A percentile compares a stretch with the other conserved stretches of the same genome.
phyloP scores from a whole-genome alignment of 2,113 vertebrate genomes.

The Orientallactaga bullata region DNA sequence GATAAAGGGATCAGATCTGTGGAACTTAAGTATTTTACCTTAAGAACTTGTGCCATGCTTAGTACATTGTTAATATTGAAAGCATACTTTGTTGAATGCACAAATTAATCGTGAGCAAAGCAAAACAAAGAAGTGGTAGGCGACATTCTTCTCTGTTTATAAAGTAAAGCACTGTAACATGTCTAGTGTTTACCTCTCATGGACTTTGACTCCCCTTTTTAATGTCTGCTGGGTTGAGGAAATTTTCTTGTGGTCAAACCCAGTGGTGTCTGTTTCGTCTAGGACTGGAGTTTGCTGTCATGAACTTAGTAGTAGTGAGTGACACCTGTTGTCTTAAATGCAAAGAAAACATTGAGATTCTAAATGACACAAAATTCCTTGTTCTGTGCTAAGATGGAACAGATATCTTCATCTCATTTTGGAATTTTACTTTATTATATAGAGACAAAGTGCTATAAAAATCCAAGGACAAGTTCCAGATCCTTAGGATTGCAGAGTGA shows the following conservation, averaged over 20 bases:
- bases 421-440: not conserved
- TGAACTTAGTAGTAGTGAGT: not conserved
- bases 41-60: not conserved
- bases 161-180: not conserved
- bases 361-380: not conserved
- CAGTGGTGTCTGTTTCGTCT: not conserved
- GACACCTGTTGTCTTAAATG: not conserved
- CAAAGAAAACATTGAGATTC: not conserved
- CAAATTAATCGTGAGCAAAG: not conserved
- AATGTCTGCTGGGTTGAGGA: not conserved
- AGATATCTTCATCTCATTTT: not conserved
- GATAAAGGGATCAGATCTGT: not conserved
- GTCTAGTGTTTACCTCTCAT: not conserved
- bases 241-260: not conserved
- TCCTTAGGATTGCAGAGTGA: too few relatives aligned
- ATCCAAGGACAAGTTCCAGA: not conserved
- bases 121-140: not conserved
- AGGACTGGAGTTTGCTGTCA: not conserved
- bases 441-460: not conserved
- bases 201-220: not conserved
- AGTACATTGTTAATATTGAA: constrained; percentile 25
- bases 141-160: not conserved
- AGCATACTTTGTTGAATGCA: not conserved
- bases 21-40: not conserved
- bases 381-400: not conserved